Percentiles rank a stretch among this genome's conserved stretches.
phyloP scores from a whole-genome alignment of 1,140 invertebrate species.

The Ptiloglossa arizonensis region DNA sequence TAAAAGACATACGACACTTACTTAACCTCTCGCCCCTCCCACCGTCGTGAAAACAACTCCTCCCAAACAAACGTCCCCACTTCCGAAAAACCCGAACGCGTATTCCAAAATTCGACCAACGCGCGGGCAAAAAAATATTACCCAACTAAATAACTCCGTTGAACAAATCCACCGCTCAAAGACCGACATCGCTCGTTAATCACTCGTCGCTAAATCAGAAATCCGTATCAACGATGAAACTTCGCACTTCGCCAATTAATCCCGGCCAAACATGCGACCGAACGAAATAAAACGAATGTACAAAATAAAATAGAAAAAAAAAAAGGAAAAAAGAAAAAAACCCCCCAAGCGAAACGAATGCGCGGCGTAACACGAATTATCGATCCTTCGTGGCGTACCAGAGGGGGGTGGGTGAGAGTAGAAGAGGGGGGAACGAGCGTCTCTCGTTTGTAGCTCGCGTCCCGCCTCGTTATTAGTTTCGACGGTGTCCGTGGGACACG shows the following conservation, averaged over 20 bases:
- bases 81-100: too few relatives aligned
- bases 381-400: neutral
- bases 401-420: too few relatives aligned
- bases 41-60: too few relatives aligned
- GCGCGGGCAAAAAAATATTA: neutral
- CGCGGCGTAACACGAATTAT: constrained; percentile 8
- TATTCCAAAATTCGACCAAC: too few relatives aligned
- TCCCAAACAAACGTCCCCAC: too few relatives aligned
- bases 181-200: constrained; percentile 7
- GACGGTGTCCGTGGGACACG: neutral
- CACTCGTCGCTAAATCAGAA: constrained; percentile 2
- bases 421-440: too few relatives aligned
- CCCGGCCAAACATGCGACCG: neutral
- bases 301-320: constrained; percentile 35
- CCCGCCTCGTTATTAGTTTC: constrained; percentile 27
- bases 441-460: constrained; percentile 1
- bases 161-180: neutral
- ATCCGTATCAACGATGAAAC: neutral
- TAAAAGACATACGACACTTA: too few relatives aligned
- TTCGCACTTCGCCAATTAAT: constrained; percentile 5
- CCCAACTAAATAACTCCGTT: neutral
- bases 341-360: neutral
- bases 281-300: constrained; percentile 30
- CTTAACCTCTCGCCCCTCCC: too few relatives aligned
- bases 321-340: constrained; percentile 1